Evolutionary conservation across 2,797 vertebrate genomes (phyloP).

Genomic region (Amphiprion clarkii): DNA sequence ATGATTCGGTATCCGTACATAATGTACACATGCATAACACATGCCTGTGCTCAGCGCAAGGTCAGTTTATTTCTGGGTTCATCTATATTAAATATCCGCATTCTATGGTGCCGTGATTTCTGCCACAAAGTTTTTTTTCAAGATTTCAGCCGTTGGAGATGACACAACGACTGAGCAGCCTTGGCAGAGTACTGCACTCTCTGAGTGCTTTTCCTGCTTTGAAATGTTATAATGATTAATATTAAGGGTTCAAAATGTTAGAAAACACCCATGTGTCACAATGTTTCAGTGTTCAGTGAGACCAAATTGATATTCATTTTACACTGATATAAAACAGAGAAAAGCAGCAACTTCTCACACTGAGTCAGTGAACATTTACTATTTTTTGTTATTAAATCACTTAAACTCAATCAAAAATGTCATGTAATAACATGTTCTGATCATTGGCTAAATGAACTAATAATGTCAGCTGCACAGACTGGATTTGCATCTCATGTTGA

Average conservation of each 20-base stretch:
- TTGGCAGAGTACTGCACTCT: too few relatives aligned
- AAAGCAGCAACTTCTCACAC: background rate
- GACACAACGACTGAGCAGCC: too few relatives aligned
- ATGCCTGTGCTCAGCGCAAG: too few relatives aligned
- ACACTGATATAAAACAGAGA: background rate
- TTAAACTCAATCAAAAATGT: background rate
- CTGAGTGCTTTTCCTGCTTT: too few relatives aligned
- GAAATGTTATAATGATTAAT: background rate
- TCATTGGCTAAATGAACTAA: constrained; percentile 1
- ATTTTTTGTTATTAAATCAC: background rate
- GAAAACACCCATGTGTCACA: too few relatives aligned
- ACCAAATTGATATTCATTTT: background rate
- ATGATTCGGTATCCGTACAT: too few relatives aligned
- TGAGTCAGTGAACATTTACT: background rate
- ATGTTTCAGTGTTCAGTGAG: background rate
- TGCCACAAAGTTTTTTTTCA: too few relatives aligned
- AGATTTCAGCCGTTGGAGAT: too few relatives aligned
- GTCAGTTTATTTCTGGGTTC: too few relatives aligned
- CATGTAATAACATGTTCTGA: background rate
- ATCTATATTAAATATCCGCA: too few relatives aligned
- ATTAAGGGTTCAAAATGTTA: background rate
- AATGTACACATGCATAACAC: too few relatives aligned
- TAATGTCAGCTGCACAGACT: background rate
- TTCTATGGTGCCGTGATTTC: too few relatives aligned
- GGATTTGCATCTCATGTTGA: background rate